Conservation (phyloP, 1,140 invertebrate species). For the Diorhabda carinulata region DNA sequence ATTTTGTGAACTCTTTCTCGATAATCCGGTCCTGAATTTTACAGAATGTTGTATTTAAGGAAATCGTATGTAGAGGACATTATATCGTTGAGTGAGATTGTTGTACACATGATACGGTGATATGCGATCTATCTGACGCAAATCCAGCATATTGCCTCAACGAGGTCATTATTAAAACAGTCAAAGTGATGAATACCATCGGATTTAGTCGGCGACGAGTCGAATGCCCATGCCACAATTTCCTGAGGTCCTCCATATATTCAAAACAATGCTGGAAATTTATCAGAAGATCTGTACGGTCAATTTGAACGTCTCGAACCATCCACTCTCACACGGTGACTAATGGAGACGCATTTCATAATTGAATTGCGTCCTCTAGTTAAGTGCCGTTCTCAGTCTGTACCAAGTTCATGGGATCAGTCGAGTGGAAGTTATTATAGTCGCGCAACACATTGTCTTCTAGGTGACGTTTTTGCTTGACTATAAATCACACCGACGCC, state of each 20-base stretch:
- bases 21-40: too few species aligned
- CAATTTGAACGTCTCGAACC: slow-evolving; percentile 37
- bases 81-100: neutral
- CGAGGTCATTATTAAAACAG: slow-evolving; percentile 15
- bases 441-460: slow-evolving; percentile 35
- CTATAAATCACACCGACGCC: slow-evolving; percentile 39
- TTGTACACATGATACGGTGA: neutral
- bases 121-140: neutral
- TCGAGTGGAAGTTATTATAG: slow-evolving; percentile 35
- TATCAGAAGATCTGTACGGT: slow-evolving; percentile 38
- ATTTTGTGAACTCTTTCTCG: too few species aligned
- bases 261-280: slow-evolving; percentile 35
- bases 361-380: slow-evolving; percentile 37
- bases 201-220: slow-evolving; percentile 7
- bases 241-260: slow-evolving; percentile 15
- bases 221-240: slow-evolving; percentile 14
- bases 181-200: slow-evolving; percentile 16
- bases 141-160: slow-evolving; percentile 8
- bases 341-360: slow-evolving; percentile 40
- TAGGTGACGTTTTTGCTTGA: slow-evolving; percentile 31
- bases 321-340: slow-evolving; percentile 31
- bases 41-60: neutral
- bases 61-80: neutral
- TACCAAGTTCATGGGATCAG: slow-evolving; percentile 21
- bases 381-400: slow-evolving; percentile 29